Evolutionary conservation across 1,140 invertebrate genomes (phyloP), one percentile per base, ranked within the genome.

Genomic region (Drosophila yakuba): DNA sequence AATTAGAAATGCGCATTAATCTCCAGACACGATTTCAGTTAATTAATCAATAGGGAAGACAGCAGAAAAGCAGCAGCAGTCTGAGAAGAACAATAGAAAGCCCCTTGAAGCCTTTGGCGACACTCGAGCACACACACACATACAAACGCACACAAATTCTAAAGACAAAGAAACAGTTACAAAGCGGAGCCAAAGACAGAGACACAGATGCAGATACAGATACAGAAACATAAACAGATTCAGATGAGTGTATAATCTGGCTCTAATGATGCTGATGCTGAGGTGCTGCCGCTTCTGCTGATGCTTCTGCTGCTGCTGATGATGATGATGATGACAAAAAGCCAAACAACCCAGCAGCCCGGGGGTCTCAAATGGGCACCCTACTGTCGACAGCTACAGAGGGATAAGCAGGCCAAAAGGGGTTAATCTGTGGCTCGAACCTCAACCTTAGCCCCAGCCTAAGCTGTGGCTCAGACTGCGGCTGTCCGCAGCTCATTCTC

Each of bases 351-450:
- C 62, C 68, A 78, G 71, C 83, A 80, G 81, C 79, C 82, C 71
- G 75, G 74, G 60, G 72, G 59, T 74, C 72, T 74, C 35, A 32
- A 52, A 69, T 50, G 62, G 82, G 81, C 81, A 84, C 73, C 81
- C 81, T 68, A 77, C 80, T 84, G 81, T 86, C 81, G 82, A 85
- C 88, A 88, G 83, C 83, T 86, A 86, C 88, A 72, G 69, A 77
- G 74, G 78, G 56, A 61, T 64, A 67, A 32, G 28, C 32, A 25
- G 48, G n/a, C 48, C 48, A 51, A 32, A 51, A 51, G 48, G 60
- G 68, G 51, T 61, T 54, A 52, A 32, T 20, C 36, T 52, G 10
- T 52, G 50, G 48, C 48, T 28, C n/a, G 10, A 56, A 38, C 48
- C 48, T 15, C 17, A 17, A 32, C 10, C 35, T 17, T 11, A 5